Evolutionary conservation across 53 echinoderm and acorn worm genomes (phyloP).

Genomic region (Arbacia lixula): DNA sequence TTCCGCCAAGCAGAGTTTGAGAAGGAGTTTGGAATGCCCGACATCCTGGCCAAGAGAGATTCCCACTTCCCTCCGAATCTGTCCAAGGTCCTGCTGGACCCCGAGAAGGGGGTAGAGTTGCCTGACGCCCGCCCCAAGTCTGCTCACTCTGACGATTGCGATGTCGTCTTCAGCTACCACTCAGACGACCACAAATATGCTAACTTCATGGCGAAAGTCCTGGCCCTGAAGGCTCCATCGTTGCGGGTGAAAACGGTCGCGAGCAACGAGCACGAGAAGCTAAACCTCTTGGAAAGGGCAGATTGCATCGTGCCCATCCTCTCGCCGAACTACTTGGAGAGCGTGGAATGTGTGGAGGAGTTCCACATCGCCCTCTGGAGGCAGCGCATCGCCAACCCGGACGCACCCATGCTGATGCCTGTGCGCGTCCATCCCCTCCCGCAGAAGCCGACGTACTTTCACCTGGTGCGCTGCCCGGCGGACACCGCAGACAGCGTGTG

Average conservation of each 20-base stretch:
- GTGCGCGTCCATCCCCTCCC: slow-evolving; percentile 77
- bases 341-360: slow-evolving; percentile 83
- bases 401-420: slow-evolving; percentile 67
- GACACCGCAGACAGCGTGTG: slow-evolving; percentile 68
- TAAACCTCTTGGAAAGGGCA: slow-evolving; percentile 68
- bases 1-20: slow-evolving; percentile 21
- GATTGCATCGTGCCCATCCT: slow-evolving; percentile 71
- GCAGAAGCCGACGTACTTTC: slow-evolving; percentile 81
- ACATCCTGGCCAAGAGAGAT: background rate
- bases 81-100: background rate
- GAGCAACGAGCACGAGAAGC: slow-evolving; percentile 59
- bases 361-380: slow-evolving; percentile 89
- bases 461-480: slow-evolving; percentile 65
- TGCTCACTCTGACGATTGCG: slow-evolving; percentile 23
- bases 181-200: slow-evolving; percentile 76
- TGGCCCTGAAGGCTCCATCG: slow-evolving; percentile 43
- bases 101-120: background rate
- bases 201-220: slow-evolving; percentile 24
- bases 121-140: slow-evolving; percentile 21
- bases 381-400: slow-evolving; percentile 64
- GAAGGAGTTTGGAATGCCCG: slow-evolving; percentile 32
- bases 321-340: slow-evolving; percentile 83
- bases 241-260: slow-evolving; percentile 49
- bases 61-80: slow-evolving; percentile 8
- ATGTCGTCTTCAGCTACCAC: slow-evolving; percentile 81